Evolutionary conservation across 2,113 vertebrate species (phyloP).

Genomic region (Ceuthmochares aereus): DNA sequence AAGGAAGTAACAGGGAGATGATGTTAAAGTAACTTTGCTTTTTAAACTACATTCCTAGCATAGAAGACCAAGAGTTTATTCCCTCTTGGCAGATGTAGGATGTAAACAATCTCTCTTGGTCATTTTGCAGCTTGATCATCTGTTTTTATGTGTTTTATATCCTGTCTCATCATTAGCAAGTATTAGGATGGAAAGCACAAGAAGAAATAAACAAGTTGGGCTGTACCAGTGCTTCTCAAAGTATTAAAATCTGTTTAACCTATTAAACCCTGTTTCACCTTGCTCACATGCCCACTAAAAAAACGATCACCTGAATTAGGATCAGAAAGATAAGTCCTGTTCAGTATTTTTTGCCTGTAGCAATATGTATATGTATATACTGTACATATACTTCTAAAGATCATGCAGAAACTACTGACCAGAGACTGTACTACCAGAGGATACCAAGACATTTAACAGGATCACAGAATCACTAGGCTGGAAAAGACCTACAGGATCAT

Average conservation of each 20-base stretch:
- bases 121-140: not conserved
- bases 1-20: constrained; percentile 24
- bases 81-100: constrained; percentile 47
- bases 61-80: constrained; percentile 56
- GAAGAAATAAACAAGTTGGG: not conserved
- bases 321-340: not conserved
- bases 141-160: not conserved
- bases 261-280: not conserved
- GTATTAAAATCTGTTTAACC: not conserved
- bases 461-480: too few species aligned
- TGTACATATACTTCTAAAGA: not conserved
- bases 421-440: not conserved
- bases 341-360: not conserved
- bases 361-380: not conserved
- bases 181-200: not conserved
- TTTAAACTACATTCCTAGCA: constrained; percentile 55
- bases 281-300: not conserved
- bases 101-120: constrained; percentile 10
- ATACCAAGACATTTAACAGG: not conserved
- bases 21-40: constrained; percentile 28
- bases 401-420: not conserved
- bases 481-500: too few species aligned
- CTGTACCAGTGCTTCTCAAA: not conserved
- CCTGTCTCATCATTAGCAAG: not conserved
- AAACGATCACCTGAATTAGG: not conserved